phyloP scores from a whole-genome alignment of 2,888 invertebrate genomes.

The Branchipolynoe longqiensis region DNA sequence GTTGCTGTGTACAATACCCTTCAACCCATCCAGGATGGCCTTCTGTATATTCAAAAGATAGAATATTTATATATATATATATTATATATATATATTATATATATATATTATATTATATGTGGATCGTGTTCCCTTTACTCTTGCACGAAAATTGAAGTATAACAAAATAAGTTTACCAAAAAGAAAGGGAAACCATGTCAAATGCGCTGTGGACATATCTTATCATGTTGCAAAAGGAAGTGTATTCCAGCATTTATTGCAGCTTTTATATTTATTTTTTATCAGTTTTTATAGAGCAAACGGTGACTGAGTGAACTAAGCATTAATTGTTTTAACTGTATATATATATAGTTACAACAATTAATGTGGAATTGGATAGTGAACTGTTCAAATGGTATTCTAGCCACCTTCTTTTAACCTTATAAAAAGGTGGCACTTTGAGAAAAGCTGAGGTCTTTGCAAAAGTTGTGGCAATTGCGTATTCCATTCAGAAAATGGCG shows the following conservation, averaged over 20 bases:
- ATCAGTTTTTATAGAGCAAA: conserved; percentile 19
- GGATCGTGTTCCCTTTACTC: not conserved
- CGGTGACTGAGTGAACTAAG: not conserved
- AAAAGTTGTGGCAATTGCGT: too few relatives aligned
- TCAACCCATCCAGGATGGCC: conserved; percentile 23
- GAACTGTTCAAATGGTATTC: too few relatives aligned
- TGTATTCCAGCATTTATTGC: conserved; percentile 54
- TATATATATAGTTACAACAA: conserved; percentile 19
- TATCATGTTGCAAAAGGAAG: conserved; percentile 49
- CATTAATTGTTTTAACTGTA: conserved; percentile 17
- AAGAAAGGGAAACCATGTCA: not conserved
- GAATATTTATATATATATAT: too few relatives aligned
- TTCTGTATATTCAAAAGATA: not conserved
- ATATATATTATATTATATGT: conserved; percentile 1
- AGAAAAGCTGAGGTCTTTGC: too few relatives aligned
- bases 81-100: too few relatives aligned
- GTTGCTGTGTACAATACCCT: not conserved
- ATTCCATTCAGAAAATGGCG: too few relatives aligned
- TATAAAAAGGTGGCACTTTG: too few relatives aligned
- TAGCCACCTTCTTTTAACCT: too few relatives aligned
- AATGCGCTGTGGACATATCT: conserved; percentile 25
- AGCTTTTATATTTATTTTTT: conserved; percentile 56
- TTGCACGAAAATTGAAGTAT: not conserved
- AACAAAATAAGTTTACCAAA: not conserved
- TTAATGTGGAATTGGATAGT: too few relatives aligned